Conservation (phyloP, 2,113 vertebrate genomes). For the Tautogolabrus adspersus region DNA sequence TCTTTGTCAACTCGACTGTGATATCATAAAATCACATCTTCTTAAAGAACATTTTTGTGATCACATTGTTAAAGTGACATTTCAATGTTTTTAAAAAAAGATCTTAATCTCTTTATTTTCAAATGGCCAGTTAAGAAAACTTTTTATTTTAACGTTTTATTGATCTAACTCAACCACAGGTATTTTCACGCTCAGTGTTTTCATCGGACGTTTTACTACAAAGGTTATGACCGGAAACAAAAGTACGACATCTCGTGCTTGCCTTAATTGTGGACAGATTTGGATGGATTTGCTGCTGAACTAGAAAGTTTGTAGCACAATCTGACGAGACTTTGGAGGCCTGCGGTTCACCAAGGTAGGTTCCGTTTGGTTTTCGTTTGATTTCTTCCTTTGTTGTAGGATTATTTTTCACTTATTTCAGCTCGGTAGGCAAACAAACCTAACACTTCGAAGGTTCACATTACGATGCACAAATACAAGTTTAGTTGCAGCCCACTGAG, state of each 20-base stretch:
- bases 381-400: background rate
- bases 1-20: too few relatives aligned
- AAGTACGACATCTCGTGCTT: fast-evolving
- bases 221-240: slow-evolving; percentile 24
- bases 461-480: background rate
- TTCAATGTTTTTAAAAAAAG: too few relatives aligned
- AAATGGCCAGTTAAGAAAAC: too few relatives aligned
- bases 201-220: slow-evolving; percentile 30
- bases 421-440: background rate
- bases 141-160: too few relatives aligned
- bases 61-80: too few relatives aligned
- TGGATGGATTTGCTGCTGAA: slow-evolving; percentile 25
- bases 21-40: too few relatives aligned
- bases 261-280: background rate
- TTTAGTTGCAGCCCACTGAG: slow-evolving; percentile 16
- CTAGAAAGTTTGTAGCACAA: slow-evolving; percentile 27
- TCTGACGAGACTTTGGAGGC: slow-evolving; percentile 2
- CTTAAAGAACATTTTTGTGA: too few relatives aligned
- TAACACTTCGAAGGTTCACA: fast-evolving
- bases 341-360: slow-evolving; percentile 61
- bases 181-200: too few relatives aligned
- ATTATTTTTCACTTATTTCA: background rate
- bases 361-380: background rate
- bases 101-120: too few relatives aligned
- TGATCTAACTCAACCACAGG: too few relatives aligned